These are phyloP conservation scores for Spea multiplicata DNA, from an alignment of 2,113 vertebrate species.

Conservation along the genomic window DNA sequence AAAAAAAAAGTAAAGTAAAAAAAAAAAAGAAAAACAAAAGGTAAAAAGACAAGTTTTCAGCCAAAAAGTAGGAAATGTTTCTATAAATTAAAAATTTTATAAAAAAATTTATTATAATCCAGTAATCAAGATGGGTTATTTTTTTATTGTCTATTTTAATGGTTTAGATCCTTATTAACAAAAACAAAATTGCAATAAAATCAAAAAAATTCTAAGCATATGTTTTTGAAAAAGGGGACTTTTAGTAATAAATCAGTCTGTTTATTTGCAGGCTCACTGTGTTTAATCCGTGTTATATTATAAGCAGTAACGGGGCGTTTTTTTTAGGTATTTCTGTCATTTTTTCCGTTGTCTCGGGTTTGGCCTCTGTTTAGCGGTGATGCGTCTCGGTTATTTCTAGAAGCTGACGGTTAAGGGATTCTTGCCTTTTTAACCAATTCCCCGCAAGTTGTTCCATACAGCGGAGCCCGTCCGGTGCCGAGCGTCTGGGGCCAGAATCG, in stretches of 20 bases:
- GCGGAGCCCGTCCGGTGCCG: background rate
- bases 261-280: background rate
- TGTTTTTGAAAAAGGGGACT: background rate
- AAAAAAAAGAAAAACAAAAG: too few relatives aligned
- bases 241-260: too few relatives aligned
- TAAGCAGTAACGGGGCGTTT: background rate
- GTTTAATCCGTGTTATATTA: background rate
- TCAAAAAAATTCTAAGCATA: background rate
- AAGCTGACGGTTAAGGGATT: constrained; percentile 6
- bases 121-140: too few relatives aligned
- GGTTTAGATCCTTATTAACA: too few relatives aligned
- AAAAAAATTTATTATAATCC: too few relatives aligned
- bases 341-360: constrained; percentile 13
- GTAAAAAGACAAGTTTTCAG: too few relatives aligned
- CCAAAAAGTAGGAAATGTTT: too few relatives aligned
- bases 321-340: too few relatives aligned
- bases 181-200: background rate
- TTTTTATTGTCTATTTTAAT: too few relatives aligned
- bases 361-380: background rate
- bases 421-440: constrained; percentile 5
- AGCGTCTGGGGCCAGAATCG: background rate
- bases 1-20: too few relatives aligned
- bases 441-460: constrained; percentile 30
- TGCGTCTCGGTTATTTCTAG: background rate
- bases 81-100: too few relatives aligned